Conservation (phyloP, 1,140 invertebrate species). For the Brachionus calyciflorus region DNA sequence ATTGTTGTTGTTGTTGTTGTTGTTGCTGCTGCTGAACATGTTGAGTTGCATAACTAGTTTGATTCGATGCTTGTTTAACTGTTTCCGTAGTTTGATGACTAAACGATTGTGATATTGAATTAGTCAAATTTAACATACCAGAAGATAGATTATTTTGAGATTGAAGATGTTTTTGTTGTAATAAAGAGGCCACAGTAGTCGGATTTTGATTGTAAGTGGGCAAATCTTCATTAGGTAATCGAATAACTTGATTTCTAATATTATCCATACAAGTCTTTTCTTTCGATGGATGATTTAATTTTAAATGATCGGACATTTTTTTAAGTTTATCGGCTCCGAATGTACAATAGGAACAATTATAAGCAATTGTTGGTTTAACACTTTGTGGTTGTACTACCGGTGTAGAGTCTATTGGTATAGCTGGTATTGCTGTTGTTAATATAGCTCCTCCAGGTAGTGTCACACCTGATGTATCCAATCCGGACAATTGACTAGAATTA, state of each 20-base stretch:
- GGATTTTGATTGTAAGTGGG: constrained; percentile 41
- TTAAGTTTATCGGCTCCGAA: constrained; percentile 45
- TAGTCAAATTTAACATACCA: neutral
- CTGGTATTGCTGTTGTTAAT: neutral
- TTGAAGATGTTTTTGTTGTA: constrained; percentile 27
- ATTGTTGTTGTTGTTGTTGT: neutral
- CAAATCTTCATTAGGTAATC: constrained; percentile 41
- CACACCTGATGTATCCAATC: neutral
- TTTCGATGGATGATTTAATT: neutral
- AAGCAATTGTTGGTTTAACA: constrained; percentile 12
- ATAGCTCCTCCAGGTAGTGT: neutral
- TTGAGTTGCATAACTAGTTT: no score
- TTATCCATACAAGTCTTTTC: constrained; percentile 46
- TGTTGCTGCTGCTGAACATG: neutral
- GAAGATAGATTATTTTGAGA: neutral
- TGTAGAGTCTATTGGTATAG: neutral
- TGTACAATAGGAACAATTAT: constrained; percentile 39
- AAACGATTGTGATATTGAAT: neutral
- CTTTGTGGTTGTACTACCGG: neutral
- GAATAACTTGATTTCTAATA: constrained; percentile 12
- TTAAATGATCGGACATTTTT: constrained; percentile 43
- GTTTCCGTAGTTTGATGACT: no score
- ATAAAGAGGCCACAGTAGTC: constrained; percentile 20
- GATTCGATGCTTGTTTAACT: no score
- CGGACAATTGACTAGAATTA: neutral